A percentile compares a stretch with the other conserved stretches of the same genome.
phyloP scores from a whole-genome alignment of 1,140 invertebrate genomes.

The Drosophila mauritiana region DNA sequence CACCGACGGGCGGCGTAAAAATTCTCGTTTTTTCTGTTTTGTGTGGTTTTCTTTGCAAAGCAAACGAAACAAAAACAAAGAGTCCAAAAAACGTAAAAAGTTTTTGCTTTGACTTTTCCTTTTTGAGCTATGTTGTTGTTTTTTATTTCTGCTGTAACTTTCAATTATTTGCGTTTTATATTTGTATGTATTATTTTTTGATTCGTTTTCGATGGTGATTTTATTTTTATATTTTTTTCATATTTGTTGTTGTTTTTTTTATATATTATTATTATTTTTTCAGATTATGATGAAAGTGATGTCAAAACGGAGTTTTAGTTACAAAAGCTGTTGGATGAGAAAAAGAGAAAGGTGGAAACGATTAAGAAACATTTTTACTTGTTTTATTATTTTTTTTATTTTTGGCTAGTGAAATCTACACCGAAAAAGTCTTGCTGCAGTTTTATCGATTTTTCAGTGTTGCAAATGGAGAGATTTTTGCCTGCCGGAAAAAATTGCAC shows the following conservation, averaged over 20 bases:
- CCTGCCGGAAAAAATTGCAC: constrained; percentile 66
- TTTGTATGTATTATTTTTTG: constrained; percentile 76
- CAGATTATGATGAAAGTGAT: constrained; percentile 85
- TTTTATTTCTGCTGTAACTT: constrained; percentile 59
- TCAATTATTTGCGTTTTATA: constrained; percentile 60
- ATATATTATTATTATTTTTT: constrained; percentile 78
- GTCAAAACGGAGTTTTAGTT: constrained; percentile 88
- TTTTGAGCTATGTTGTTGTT: constrained; percentile 72
- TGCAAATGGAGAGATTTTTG: constrained; percentile 67
- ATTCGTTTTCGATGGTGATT: constrained; percentile 84
- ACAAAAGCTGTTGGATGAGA: constrained; percentile 88
- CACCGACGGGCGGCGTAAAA: constrained; percentile 46
- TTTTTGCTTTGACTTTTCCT: constrained; percentile 58
- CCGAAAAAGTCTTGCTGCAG: constrained; percentile 61
- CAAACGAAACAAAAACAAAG: constrained; percentile 63
- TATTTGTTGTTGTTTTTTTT: constrained; percentile 61
- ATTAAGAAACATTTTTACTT: constrained; percentile 22
- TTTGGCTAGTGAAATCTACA: constrained; percentile 68
- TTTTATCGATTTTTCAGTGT: constrained; percentile 82
- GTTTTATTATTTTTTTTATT: constrained; percentile 2
- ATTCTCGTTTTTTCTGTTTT: constrained; percentile 36
- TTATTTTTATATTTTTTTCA: constrained; percentile 51
- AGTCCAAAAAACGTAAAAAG: constrained; percentile 74
- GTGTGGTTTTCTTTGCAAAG: constrained; percentile 46
- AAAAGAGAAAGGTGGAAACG: constrained; percentile 32